Evolutionary conservation across 2,113 vertebrate species (phyloP).

Genomic region (Passer montanus): DNA sequence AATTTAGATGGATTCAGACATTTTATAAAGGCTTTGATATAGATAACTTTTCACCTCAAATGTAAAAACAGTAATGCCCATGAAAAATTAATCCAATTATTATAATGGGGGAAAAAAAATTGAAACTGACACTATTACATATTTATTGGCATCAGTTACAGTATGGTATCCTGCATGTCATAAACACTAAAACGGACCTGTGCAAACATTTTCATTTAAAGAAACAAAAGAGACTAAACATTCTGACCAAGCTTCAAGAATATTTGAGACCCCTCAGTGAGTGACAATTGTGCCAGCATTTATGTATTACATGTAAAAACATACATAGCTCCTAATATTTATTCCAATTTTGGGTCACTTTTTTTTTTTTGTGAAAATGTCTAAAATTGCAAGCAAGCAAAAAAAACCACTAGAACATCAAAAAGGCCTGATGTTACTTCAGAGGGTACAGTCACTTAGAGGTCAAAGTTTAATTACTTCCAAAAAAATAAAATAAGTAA

Average conservation of each 20-base stretch:
- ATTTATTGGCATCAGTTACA: background rate
- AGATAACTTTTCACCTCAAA: background rate
- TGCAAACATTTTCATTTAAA: background rate
- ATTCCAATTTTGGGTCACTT: background rate
- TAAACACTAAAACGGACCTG: background rate
- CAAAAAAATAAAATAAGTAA: background rate
- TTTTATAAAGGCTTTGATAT: background rate
- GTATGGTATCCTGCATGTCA: background rate
- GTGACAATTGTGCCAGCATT: background rate
- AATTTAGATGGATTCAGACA: background rate
- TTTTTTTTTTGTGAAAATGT: background rate
- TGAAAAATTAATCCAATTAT: background rate
- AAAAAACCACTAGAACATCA: background rate
- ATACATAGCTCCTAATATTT: rapidly evolving
- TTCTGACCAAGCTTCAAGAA: background rate
- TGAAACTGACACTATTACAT: background rate
- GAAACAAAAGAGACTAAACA: background rate
- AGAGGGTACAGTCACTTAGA: background rate
- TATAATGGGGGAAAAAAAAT: background rate
- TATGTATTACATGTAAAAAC: background rate
- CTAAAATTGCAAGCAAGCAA: background rate
- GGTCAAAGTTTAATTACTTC: background rate
- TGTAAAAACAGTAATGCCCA: background rate
- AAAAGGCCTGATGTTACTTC: background rate
- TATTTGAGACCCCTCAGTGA: background rate